Base-by-base conservation (phyloP, 2,797 vertebrate species). In the Gymnodraco acuticeps region DNA sequence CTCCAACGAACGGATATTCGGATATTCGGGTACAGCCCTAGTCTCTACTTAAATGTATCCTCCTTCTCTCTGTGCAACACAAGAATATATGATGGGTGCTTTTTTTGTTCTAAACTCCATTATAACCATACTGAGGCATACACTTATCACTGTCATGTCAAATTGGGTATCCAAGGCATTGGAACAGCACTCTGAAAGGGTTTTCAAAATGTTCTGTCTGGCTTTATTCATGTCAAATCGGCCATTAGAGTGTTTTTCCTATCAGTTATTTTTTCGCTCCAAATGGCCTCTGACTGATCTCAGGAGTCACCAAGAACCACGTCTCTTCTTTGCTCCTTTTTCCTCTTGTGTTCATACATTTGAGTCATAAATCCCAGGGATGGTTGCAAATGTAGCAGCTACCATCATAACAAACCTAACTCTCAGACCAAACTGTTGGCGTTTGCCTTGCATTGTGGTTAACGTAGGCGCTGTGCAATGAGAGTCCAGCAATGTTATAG, bases 11-110 rank as follows among this genome's bases (percentile, higher is more conserved):
- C 23, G 23, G 23, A 27, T 27, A 27, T 20, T 20, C 20, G 20
- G 20, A n/a, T n/a, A n/a, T 23, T 23, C 23, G 23, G 23, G 23
- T 27, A 27, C 23, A 27, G 23, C 23, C 23, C 23, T 27, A 8
- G 1, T 33, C 33, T 33, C 33, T 33, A 33, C 20, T 15, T 23
- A 50, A 78, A 11, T 70, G 47, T 33, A 43, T 52, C 7, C 14
- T 38, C 47, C 33, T 73, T 58, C 16, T 63, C 33, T 47, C 53
- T 65, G 46, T 72, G 13, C 53, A 68, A 42, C 45, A 41, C 23
- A 23, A 16, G 7, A 27, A 27, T 59, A 27, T 31, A 56, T 47
- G 23, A 51, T 20, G 58, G 23, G 61, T 13, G 13, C 10, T 20
- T 2, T 45, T 43, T 5, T 17, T n/a, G 45, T 53, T 56, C 3